Evolutionary conservation across 2,113 vertebrate species (phyloP).

Genomic region (Hippocampus mohnikei): DNA sequence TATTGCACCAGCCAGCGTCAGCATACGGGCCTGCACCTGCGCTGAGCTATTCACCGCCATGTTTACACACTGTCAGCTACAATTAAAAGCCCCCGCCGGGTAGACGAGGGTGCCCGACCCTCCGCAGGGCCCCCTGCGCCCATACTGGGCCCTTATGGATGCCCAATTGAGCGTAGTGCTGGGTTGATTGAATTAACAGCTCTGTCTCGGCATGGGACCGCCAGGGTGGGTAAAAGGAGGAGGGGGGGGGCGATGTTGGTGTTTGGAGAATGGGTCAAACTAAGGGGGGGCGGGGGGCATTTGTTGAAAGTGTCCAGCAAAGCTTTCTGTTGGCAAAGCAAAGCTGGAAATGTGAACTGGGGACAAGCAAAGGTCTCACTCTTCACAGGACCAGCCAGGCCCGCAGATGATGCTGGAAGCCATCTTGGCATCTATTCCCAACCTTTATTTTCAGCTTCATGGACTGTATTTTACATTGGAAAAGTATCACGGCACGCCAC

Average conservation of each 20-base stretch:
- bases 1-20: constrained; percentile 53
- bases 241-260: neutral
- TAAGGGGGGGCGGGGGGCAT: constrained; percentile 19
- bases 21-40: constrained; percentile 74
- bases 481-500: neutral
- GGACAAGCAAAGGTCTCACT: constrained; percentile 70
- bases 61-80: constrained; percentile 81
- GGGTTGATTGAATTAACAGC: constrained; percentile 81
- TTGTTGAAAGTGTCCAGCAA: constrained; percentile 72
- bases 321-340: constrained; percentile 67
- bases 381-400: constrained; percentile 59
- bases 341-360: constrained; percentile 71
- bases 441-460: neutral
- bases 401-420: constrained; percentile 12
- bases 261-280: constrained; percentile 45
- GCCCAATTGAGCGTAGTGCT: constrained; percentile 78
- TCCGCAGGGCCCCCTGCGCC: constrained; percentile 61
- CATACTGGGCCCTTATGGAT: constrained; percentile 73
- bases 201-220: constrained; percentile 68
- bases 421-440: neutral
- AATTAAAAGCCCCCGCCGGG: constrained; percentile 74
- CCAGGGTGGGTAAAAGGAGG: constrained; percentile 1
- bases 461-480: neutral
- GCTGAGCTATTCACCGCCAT: constrained; percentile 73
- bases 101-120: constrained; percentile 49